These are phyloP conservation scores for Eulithis prunata DNA, from an alignment of 2,888 invertebrate species.

Conservation along the genomic window DNA sequence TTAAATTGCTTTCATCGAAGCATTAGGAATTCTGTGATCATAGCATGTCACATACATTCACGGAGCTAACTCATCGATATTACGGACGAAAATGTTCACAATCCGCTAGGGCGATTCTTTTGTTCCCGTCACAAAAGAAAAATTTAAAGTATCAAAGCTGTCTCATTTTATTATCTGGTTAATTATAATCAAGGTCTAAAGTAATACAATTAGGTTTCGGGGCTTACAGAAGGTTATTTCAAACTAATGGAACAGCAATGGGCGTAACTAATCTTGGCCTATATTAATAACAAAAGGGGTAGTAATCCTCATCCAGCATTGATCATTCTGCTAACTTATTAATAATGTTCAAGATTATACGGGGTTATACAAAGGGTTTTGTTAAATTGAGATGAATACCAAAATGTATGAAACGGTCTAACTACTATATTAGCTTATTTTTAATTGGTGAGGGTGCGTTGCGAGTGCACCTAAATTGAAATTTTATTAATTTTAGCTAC, in stretches of 20 bases:
- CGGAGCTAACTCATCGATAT: too few species aligned
- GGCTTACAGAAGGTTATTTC: conserved; percentile 19
- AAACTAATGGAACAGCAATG: conserved; percentile 19
- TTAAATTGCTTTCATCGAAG: too few species aligned
- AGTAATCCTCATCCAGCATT: conserved; percentile 21
- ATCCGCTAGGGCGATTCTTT: background rate
- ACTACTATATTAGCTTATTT: too few species aligned
- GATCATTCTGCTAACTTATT: conserved; percentile 20
- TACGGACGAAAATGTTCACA: too few species aligned
- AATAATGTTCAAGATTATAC: conserved; percentile 23
- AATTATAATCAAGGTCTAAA: conserved; percentile 2
- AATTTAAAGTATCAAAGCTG: background rate
- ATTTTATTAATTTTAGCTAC: too few species aligned
- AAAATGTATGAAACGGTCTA: background rate
- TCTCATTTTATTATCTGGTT: background rate
- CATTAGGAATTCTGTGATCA: too few species aligned
- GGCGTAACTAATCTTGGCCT: conserved; percentile 22
- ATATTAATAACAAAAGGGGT: conserved; percentile 25
- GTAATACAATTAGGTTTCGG: background rate
- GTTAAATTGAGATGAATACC: background rate
- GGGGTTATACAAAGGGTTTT: conserved; percentile 9
- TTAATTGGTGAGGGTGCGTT: too few species aligned
- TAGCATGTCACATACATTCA: too few species aligned
- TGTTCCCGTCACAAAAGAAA: background rate
- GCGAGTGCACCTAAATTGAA: too few species aligned